Evolutionary conservation across 37 sponge, comb jelly and placozoan genomes (phyloP).

Genomic region (Spongia lamella): DNA sequence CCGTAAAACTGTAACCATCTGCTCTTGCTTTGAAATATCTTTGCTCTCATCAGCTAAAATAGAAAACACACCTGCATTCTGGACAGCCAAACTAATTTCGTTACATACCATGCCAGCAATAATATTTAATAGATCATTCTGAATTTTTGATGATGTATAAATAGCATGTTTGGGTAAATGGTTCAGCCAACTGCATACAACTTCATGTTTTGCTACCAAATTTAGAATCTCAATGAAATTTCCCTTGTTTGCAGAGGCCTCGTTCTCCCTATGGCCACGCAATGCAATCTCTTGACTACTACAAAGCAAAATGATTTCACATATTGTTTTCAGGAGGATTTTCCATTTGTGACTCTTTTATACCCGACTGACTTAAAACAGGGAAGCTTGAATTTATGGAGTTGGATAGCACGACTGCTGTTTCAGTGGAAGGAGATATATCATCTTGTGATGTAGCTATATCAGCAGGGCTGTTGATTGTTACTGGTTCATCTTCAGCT

Average conservation of each 20-base stretch:
- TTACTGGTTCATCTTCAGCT: too few relatives aligned
- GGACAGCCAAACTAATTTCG: not conserved
- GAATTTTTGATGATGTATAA: constrained; percentile 63
- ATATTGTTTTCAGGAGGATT: constrained; percentile 57
- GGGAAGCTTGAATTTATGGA: constrained; percentile 30
- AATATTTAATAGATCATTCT: constrained; percentile 34
- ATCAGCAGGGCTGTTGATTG: too few relatives aligned
- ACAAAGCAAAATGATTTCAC: constrained; percentile 64
- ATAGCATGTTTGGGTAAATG: constrained; percentile 55
- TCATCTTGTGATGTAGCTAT: too few relatives aligned
- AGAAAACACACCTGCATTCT: constrained; percentile 28
- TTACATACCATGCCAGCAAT: constrained; percentile 39
- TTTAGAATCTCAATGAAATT: constrained; percentile 61
- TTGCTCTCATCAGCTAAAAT: constrained; percentile 42
- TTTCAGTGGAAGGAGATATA: constrained; percentile 30
- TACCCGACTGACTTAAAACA: constrained; percentile 16
- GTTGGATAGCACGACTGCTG: constrained; percentile 40
- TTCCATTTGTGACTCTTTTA: constrained; percentile 25
- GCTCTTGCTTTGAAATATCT: constrained; percentile 36
- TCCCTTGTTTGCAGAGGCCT: constrained; percentile 59
- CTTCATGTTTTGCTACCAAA: constrained; percentile 43
- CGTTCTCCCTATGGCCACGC: constrained; percentile 62
- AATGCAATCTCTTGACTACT: constrained; percentile 65
- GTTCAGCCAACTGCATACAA: constrained; percentile 12
- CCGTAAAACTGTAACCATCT: constrained; percentile 14